Evolutionary conservation across 2,797 vertebrate species (phyloP), one percentile per base, ranked within the genome.

Genomic region (Phoeniculus purpureus): DNA sequence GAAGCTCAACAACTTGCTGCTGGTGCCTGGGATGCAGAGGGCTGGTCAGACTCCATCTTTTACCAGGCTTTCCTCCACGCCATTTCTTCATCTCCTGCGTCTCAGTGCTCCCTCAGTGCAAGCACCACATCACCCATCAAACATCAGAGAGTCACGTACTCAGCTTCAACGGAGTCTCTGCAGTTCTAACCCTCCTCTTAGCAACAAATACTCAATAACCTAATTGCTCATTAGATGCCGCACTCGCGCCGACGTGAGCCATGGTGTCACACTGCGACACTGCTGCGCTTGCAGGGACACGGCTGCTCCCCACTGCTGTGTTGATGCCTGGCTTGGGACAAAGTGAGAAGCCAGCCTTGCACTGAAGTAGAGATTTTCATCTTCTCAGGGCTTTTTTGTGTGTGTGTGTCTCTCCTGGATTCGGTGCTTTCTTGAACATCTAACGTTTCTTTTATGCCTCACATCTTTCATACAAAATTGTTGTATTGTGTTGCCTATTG

Each of bases 401-500:
- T 43, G 43, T 40, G 40, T 95, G 83, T 96, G 62, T 94, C 94
- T 29, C 93, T 97, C 94, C 52, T 60, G 85, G 93, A 94, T 94
- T 97, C 93, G 75, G 72, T 71, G 94, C 95, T 97, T 96, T 97
- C 95, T 97, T 97, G 96, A 97, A 97, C 97, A 97, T 97, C 97
- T 97, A 95, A 97, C 90, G 18, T 76, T 43, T 52, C 96, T 97
- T 96, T 97, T 74, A 96, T 94, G 96, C 87, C 64, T 97, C 96
- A 96, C 90, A 93, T 96, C 96, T 97, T 89, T 76, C 74, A 27
- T 65, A 81, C 43, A 58, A 96, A 96, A 96, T 96, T 96, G 96
- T 96, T 96, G 97, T 95, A 96, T 97, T 97, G 97, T 97, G 96
- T 96, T 96, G 95, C 95, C 94, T 91, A 58, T 85, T 34, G 82